Conservation (phyloP, 2,888 invertebrate species). For the Ametastegia equiseti region DNA sequence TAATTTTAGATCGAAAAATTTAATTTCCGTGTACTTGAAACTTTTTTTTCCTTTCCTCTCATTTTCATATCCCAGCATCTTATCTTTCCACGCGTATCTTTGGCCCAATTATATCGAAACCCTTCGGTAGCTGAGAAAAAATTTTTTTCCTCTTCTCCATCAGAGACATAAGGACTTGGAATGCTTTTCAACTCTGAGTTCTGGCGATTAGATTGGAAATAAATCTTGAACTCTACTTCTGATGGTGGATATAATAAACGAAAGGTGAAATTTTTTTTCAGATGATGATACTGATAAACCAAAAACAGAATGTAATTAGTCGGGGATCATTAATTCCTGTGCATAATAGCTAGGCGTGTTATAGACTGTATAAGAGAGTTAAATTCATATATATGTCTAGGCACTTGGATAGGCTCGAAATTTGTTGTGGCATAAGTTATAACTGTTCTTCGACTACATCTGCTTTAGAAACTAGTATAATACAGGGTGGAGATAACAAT, state of each 20-base stretch:
- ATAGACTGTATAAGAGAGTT: no score
- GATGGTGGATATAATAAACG: neutral
- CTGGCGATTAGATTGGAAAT: neutral
- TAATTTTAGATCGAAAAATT: constrained; percentile 5
- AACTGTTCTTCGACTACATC: constrained; percentile 1
- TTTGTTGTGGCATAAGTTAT: neutral
- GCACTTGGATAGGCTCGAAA: neutral
- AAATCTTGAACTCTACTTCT: neutral
- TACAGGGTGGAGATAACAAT: constrained; percentile 49
- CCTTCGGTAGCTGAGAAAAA: neutral
- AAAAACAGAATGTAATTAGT: no score
- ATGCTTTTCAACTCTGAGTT: neutral
- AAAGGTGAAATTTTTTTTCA: neutral
- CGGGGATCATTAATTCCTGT: no score
- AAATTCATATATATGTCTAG: neutral
- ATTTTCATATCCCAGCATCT: neutral
- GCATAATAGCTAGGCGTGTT: no score
- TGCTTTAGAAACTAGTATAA: neutral
- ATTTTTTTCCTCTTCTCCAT: neutral
- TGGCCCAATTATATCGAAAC: constrained; percentile 13
- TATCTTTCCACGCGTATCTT: constrained; percentile 16
- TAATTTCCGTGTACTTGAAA: constrained; percentile 5
- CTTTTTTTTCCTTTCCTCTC: neutral
- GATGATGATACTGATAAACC: neutral
- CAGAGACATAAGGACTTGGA: neutral